These are phyloP conservation scores for Cottoperca gobio DNA, from an alignment of 2,797 vertebrate species.

Conservation along the genomic window DNA sequence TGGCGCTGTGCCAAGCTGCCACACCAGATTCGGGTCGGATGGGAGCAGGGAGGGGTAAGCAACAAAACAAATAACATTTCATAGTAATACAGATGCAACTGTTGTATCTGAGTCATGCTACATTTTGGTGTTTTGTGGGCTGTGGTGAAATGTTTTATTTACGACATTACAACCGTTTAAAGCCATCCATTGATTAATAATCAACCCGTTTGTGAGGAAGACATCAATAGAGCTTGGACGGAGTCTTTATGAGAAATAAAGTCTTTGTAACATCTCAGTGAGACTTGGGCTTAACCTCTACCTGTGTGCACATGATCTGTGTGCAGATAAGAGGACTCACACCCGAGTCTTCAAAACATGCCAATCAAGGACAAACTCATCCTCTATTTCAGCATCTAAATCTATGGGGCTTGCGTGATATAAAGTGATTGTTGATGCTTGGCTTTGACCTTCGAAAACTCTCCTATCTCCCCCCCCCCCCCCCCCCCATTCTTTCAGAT, in stretches of 20 bases:
- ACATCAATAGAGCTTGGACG: constrained; percentile 41
- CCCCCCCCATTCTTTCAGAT: constrained; percentile 44
- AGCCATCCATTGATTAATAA: constrained; percentile 57
- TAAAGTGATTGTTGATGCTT: constrained; percentile 77
- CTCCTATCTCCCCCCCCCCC: constrained; percentile 67
- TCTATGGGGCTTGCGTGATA: constrained; percentile 57
- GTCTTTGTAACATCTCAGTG: constrained; percentile 47
- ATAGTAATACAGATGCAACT: constrained; percentile 63
- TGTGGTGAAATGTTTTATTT: constrained; percentile 46
- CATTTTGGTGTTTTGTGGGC: constrained; percentile 25
- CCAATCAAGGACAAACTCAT: constrained; percentile 66
- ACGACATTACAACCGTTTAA: constrained; percentile 33
- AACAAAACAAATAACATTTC: constrained; percentile 73
- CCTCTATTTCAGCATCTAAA: constrained; percentile 63
- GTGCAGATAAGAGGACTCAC: constrained; percentile 47
- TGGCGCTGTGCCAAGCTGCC: constrained; percentile 86
- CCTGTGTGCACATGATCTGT: constrained; percentile 55
- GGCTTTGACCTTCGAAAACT: constrained; percentile 80
- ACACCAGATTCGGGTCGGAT: constrained; percentile 75
- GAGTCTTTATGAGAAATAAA: constrained; percentile 54
- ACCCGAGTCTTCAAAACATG: constrained; percentile 31
- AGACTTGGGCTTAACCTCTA: constrained; percentile 61
- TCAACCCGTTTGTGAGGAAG: constrained; percentile 38
- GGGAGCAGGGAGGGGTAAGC: constrained; percentile 45
- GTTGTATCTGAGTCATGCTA: constrained; percentile 37